Conservation (phyloP, 2,797 vertebrate species). For the Echiichthys vipera region DNA sequence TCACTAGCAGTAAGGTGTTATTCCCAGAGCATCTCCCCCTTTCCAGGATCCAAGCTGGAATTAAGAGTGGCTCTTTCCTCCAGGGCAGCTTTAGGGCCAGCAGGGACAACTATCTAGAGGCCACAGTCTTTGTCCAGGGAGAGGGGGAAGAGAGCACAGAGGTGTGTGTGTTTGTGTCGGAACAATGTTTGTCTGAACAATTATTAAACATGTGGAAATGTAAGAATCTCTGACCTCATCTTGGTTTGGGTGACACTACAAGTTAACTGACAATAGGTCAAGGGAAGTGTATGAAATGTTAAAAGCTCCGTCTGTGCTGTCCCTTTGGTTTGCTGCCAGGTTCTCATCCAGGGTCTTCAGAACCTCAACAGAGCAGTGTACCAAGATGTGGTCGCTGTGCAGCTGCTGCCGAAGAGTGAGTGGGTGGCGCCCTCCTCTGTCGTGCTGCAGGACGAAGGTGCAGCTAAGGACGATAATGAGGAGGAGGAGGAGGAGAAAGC, state of each 20-base stretch:
- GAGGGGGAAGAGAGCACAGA: conserved; percentile 90
- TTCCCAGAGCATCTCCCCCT: conserved; percentile 95
- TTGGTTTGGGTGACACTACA: neutral
- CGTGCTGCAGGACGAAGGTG: conserved; percentile 92
- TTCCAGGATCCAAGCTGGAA: conserved; percentile 93
- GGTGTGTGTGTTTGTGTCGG: conserved; percentile 71
- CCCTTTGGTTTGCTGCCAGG: conserved; percentile 70
- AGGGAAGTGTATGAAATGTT: neutral
- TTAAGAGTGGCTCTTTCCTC: conserved; percentile 91
- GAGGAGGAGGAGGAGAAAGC: conserved; percentile 84
- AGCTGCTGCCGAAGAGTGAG: conserved; percentile 87
- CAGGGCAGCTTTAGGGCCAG: conserved; percentile 95
- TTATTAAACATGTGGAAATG: neutral
- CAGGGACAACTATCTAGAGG: conserved; percentile 98
- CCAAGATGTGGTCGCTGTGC: conserved; percentile 94
- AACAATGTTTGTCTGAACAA: neutral
- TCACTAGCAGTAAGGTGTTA: conserved; percentile 89
- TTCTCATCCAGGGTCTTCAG: conserved; percentile 94
- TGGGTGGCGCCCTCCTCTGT: conserved; percentile 94
- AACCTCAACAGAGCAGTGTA: conserved; percentile 94
- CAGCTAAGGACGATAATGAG: conserved; percentile 87
- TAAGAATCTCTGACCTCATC: neutral
- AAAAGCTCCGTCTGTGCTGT: neutral
- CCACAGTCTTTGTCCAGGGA: conserved; percentile 93
- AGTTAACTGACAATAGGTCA: neutral